Percentiles rank a stretch among this genome's conserved stretches.
These are phyloP conservation scores for Nixonia krombeini DNA, from an alignment of 1,140 invertebrate species.

Conservation along the genomic window DNA sequence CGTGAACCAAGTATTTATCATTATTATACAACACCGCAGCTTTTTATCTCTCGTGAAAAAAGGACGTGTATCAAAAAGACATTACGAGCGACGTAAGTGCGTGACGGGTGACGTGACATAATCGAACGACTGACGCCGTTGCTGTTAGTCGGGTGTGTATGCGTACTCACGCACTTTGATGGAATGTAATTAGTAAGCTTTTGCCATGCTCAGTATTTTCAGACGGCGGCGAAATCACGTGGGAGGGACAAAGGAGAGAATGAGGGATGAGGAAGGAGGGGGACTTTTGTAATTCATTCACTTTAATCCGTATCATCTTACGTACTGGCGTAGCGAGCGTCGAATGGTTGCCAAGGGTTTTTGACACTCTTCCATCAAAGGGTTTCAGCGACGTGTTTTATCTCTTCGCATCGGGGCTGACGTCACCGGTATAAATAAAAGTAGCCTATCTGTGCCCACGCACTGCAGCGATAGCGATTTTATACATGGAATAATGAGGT, in stretches of 20 bases:
- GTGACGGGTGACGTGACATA: conserved; percentile 14
- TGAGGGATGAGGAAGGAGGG: conserved; percentile 17
- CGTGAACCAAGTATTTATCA: too few relatives aligned
- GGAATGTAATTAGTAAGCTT: conserved; percentile 42
- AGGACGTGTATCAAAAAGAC: not conserved
- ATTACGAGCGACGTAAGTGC: not conserved
- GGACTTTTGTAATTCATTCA: conserved; percentile 40
- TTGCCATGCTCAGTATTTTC: conserved; percentile 35
- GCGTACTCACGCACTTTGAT: conserved; percentile 30
- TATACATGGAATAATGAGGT: not conserved
- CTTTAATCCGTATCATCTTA: conserved; percentile 45
- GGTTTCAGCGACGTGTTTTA: conserved; percentile 28
- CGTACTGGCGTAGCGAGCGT: conserved; percentile 33
- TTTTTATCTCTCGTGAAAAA: not conserved
- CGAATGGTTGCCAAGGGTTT: conserved; percentile 29
- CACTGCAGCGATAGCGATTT: not conserved
- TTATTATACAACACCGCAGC: too few relatives aligned
- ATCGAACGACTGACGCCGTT: conserved; percentile 17
- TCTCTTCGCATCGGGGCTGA: conserved; percentile 20
- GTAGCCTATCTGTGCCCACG: not conserved
- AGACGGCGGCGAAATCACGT: conserved; percentile 20
- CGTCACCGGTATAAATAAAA: conserved; percentile 8
- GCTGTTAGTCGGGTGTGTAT: conserved; percentile 25
- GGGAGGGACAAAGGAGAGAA: too few relatives aligned
- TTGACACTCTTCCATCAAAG: conserved; percentile 40